phyloP scores from a whole-genome alignment of 2,888 invertebrate genomes.

The Plagodis pulveraria region DNA sequence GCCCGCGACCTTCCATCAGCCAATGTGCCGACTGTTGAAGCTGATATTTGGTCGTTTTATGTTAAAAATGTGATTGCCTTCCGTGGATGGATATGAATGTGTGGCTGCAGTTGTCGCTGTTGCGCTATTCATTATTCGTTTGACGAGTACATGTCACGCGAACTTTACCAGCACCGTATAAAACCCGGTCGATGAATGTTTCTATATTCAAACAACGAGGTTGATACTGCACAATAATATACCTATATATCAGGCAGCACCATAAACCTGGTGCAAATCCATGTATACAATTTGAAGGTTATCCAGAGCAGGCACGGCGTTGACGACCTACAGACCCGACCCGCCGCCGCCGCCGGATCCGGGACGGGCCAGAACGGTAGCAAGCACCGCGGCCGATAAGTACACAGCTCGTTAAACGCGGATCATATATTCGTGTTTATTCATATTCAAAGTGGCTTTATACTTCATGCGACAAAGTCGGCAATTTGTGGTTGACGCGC shows the following conservation, averaged over 20 bases:
- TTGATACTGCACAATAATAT: slow-evolving; percentile 15
- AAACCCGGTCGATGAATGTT: slow-evolving; percentile 71
- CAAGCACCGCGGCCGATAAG: background rate
- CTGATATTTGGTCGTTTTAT: slow-evolving; percentile 70
- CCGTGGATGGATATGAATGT: slow-evolving; percentile 80
- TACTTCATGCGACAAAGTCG: slow-evolving; percentile 64
- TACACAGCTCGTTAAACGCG: slow-evolving; percentile 30
- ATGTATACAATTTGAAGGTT: slow-evolving; percentile 44
- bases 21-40: slow-evolving; percentile 61
- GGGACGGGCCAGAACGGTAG: background rate
- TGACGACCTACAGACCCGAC: slow-evolving; percentile 3
- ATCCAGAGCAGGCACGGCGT: slow-evolving; percentile 45
- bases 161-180: slow-evolving; percentile 48
- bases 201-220: slow-evolving; percentile 41
- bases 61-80: slow-evolving; percentile 72
- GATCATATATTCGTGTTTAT: slow-evolving; percentile 68
- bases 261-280: slow-evolving; percentile 20
- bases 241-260: background rate
- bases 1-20: slow-evolving; percentile 31
- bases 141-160: slow-evolving; percentile 80
- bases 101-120: slow-evolving; percentile 68
- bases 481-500: slow-evolving; percentile 71
- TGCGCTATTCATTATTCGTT: slow-evolving; percentile 82
- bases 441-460: slow-evolving; percentile 74
- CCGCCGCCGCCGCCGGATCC: background rate